A percentile compares a stretch with the other conserved stretches of the same genome.
These are phyloP conservation scores for Lepidocolaptes lacrymiger DNA, from an alignment of 2,797 vertebrate species.

Conservation along the genomic window DNA sequence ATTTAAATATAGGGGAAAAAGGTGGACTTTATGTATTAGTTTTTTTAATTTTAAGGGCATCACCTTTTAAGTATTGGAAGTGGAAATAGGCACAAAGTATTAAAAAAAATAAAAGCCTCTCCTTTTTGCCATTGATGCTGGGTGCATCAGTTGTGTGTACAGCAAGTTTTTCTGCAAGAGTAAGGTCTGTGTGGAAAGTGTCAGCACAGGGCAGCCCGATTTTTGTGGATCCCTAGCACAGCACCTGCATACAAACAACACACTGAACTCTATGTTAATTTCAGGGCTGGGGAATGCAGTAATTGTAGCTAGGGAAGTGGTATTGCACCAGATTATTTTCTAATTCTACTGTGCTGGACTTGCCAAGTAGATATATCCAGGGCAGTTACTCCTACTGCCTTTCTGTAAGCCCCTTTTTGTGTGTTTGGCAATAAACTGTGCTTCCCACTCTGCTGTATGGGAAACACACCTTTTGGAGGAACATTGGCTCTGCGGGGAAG, in stretches of 20 bases:
- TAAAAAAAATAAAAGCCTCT: rapidly evolving
- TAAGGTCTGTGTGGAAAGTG: not conserved
- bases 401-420: not conserved
- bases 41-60: not conserved
- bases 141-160: not conserved
- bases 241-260: not conserved
- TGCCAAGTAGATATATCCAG: not conserved
- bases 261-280: not conserved
- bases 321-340: not conserved
- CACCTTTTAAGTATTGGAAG: not conserved
- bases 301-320: not conserved
- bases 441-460: not conserved
- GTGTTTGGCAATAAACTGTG: not conserved
- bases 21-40: too few species aligned
- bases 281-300: not conserved
- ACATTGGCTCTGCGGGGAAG: not conserved
- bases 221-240: not conserved
- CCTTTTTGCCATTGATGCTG: not conserved
- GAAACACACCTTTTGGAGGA: not conserved
- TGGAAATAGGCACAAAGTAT: not conserved
- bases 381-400: not conserved
- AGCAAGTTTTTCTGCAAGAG: not conserved
- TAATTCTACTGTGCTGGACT: not conserved
- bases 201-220: rapidly evolving
- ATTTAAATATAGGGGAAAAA: not conserved